A percentile compares a stretch with the other conserved stretches of the same genome.
phyloP scores from a whole-genome alignment of 2,113 vertebrate species.

The Dissostichus mawsoni region DNA sequence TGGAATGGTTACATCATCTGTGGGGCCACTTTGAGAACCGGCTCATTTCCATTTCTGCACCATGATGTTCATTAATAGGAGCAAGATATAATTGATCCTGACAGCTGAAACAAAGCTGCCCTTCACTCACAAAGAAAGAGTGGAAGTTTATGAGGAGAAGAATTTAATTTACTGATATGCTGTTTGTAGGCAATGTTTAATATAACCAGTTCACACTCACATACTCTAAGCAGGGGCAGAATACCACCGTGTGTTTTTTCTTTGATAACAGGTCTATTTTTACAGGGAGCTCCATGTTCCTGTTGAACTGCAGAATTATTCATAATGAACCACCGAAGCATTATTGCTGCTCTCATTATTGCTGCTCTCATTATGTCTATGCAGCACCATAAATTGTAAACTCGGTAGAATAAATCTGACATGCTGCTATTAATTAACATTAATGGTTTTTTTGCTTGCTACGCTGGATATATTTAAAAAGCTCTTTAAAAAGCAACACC shows the following conservation, averaged over 20 bases:
- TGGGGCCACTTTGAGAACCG: conserved; percentile 55
- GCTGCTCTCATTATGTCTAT: conserved; percentile 15
- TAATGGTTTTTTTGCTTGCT: conserved; percentile 1
- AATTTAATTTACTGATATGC: conserved; percentile 64
- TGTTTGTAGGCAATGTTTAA: conserved; percentile 54
- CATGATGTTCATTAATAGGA: conserved; percentile 65
- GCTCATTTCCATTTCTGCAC: conserved; percentile 62
- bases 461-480: conserved; percentile 5
- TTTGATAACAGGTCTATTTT: conserved; percentile 47
- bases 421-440: conserved; percentile 27
- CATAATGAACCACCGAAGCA: conserved; percentile 17
- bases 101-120: conserved; percentile 75
- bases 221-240: conserved; percentile 33
- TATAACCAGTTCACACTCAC: conserved; percentile 57
- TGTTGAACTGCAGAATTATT: conserved; percentile 41
- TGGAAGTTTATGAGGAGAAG: conserved; percentile 45
- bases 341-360: conserved; percentile 34
- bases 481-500: conserved; percentile 25
- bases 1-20: conserved; percentile 54
- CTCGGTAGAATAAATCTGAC: conserved; percentile 20
- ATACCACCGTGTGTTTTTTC: conserved; percentile 11
- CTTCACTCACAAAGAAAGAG: conserved; percentile 57
- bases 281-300: conserved; percentile 44
- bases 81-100: conserved; percentile 67
- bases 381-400: conserved; percentile 7